These are phyloP conservation scores for Brachyhypopomus occidentalis DNA, from an alignment of 2,113 vertebrate genomes.

Conservation along the genomic window DNA sequence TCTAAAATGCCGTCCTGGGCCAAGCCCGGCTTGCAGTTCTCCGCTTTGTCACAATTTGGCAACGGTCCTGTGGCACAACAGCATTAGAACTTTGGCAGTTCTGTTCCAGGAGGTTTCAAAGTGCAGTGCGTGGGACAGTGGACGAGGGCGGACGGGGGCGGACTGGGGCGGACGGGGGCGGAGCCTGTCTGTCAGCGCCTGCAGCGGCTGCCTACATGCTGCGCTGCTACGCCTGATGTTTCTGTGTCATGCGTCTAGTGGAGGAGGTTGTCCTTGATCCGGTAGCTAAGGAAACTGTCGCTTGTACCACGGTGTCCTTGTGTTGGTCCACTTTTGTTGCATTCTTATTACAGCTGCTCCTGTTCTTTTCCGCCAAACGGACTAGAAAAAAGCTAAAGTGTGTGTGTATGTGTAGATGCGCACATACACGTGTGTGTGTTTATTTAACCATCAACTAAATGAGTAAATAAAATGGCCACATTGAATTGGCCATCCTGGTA, in stretches of 20 bases:
- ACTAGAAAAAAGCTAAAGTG: background rate
- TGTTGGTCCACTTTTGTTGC: background rate
- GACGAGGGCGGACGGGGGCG: too few relatives aligned
- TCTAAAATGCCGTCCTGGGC: too few relatives aligned
- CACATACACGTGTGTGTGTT: background rate
- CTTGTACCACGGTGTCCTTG: background rate
- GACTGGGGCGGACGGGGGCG: too few relatives aligned
- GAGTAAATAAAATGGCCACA: background rate
- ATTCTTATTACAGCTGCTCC: conserved; percentile 11
- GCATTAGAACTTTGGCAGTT: too few relatives aligned
- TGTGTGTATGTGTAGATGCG: background rate
- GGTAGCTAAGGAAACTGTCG: background rate
- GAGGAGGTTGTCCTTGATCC: conserved; percentile 1
- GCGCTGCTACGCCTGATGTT: background rate
- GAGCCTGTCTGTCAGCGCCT: too few relatives aligned
- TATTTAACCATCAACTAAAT: conserved; percentile 10
- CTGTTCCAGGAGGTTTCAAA: background rate
- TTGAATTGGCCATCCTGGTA: background rate
- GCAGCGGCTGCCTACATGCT: background rate
- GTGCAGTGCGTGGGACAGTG: background rate
- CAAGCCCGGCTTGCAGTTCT: too few relatives aligned
- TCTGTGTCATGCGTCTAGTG: background rate
- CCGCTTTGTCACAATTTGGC: too few relatives aligned
- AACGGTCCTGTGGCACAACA: too few relatives aligned
- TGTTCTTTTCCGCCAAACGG: background rate